Evolutionary conservation across 2,888 invertebrate genomes (phyloP).

Genomic region (Thereva nobilitata): DNA sequence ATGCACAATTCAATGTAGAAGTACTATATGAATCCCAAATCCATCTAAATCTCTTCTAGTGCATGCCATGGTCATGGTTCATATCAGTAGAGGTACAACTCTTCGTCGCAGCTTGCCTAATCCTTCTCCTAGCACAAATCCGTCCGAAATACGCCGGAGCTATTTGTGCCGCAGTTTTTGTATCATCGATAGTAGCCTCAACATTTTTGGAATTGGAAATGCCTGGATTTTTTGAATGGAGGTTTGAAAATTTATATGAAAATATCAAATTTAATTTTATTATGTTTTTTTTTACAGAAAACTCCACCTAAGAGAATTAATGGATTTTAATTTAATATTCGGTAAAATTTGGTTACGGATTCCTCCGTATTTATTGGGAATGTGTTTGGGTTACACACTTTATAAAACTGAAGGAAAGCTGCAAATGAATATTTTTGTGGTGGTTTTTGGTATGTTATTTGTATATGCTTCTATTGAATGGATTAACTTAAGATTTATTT

Average conservation of each 20-base stretch:
- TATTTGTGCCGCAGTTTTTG: conserved; percentile 54
- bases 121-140: conserved; percentile 65
- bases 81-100: conserved; percentile 76
- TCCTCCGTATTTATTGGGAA: conserved; percentile 74
- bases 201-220: conserved; percentile 53
- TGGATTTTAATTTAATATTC: conserved; percentile 68
- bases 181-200: conserved; percentile 61
- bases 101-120: conserved; percentile 69
- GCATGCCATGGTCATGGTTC: conserved; percentile 82
- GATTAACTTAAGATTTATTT: neutral
- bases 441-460: conserved; percentile 46
- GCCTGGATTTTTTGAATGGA: conserved; percentile 17
- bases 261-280: neutral
- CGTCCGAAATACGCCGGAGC: conserved; percentile 51
- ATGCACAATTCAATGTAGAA: neutral
- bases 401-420: conserved; percentile 65
- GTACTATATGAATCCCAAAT: neutral
- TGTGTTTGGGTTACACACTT: conserved; percentile 73
- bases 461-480: neutral
- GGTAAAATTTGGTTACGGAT: conserved; percentile 76
- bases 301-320: conserved; percentile 60
- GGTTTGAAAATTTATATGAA: conserved; percentile 12
- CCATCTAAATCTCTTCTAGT: conserved; percentile 60
- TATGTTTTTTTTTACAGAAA: conserved; percentile 23
- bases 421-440: conserved; percentile 45